These are phyloP conservation scores for Synanthedon andrenaeformis DNA, from an alignment of 2,888 invertebrate genomes.

Conservation along the genomic window DNA sequence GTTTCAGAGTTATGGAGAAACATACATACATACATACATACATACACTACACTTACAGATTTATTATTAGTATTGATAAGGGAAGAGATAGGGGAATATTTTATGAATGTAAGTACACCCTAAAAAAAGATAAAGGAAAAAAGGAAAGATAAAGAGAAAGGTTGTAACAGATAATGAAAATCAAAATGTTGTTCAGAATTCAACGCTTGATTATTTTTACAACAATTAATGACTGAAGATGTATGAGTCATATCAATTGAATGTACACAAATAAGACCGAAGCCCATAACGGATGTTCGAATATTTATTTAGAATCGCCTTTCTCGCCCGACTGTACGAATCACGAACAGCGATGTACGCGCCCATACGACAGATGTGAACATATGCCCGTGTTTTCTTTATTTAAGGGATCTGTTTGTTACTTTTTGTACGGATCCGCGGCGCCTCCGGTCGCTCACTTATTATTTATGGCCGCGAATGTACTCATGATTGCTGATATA, in stretches of 20 bases:
- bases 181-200: too few species aligned
- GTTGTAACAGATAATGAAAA: too few species aligned
- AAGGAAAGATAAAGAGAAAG: too few species aligned
- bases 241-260: neutral
- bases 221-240: too few species aligned
- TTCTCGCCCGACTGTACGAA: conserved; percentile 30
- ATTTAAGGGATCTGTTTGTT: conserved; percentile 68
- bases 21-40: too few species aligned
- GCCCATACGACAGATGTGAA: conserved; percentile 54
- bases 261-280: neutral
- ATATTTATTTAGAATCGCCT: conserved; percentile 24
- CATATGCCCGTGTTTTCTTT: conserved; percentile 68
- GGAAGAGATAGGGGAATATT: too few species aligned
- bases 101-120: too few species aligned
- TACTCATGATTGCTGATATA: conserved; percentile 17
- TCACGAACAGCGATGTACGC: conserved; percentile 10
- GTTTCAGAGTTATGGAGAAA: too few species aligned
- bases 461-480: conserved; percentile 63
- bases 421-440: conserved; percentile 63
- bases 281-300: conserved; percentile 8
- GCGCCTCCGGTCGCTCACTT: conserved; percentile 65
- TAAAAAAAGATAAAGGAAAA: too few species aligned
- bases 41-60: too few species aligned
- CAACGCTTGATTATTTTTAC: too few species aligned
- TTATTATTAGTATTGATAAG: too few species aligned